Evolutionary conservation across 2,888 invertebrate genomes (phyloP), one percentile per base, ranked within the genome.

Genomic region (Mythimna vitellina): DNA sequence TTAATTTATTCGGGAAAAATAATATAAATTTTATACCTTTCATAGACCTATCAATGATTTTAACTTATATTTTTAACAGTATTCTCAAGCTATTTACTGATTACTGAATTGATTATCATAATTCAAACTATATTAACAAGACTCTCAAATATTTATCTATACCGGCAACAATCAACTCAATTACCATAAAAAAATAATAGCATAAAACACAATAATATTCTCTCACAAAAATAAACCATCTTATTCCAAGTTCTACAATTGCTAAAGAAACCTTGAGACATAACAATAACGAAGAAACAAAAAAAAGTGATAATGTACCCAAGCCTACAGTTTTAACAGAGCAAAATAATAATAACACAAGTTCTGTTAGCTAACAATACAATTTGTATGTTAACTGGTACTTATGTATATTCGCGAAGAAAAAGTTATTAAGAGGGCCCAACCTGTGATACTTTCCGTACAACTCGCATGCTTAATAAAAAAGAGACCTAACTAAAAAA

Each of bases 361-460:
- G 10, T 73, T 63, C 29, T 61, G 53, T 74, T 67, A 17, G 14
- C 61, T 42, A 81, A 73, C 69, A 63, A 22, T 35, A 70, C 70
- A 81, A 79, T 79, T 80, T 83, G 61, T 80, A 75, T 81, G 73
- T 79, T 80, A 78, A 83, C 71, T 78, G 71, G 29, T 35, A 67
- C 62, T 70, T 70, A 72, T 65, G 62, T 77, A 17, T 3, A 6
- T 46, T 46, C 54, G 51, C 64, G 60, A 29, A 51, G 76, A 82
- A 76, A 78, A 85, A 86, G 80, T 83, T 82, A 81, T 78, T 86
- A 85, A 46, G 46, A 46, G 17, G 17, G 6, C 46, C 7, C 46
- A 7, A 46, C 17, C 6, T 6, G 1, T 14, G 42, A 14, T 42
- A 42, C 42, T 46, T 20, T 14, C 46, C 17, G 6, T 14, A 5